Evolutionary conservation across 2,888 invertebrate genomes (phyloP), one percentile per base, ranked within the genome.

Genomic region (Saturnia pavonia): DNA sequence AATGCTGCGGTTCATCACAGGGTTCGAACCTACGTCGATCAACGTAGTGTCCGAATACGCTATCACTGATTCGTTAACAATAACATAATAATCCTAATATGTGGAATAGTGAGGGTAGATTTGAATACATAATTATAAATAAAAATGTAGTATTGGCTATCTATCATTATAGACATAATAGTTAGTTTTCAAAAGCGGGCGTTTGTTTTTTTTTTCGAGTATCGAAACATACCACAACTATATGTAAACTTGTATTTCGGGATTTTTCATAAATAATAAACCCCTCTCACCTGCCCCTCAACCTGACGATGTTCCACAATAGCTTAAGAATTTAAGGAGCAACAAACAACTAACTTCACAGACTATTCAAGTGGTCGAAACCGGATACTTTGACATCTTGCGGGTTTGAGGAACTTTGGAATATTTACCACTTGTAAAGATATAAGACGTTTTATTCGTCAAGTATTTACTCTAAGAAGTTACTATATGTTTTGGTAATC

Each of bases 281-380:
- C 25, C 25, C 14, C 57, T 27, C 14, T 60, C 57, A 27, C 19
- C 25, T 60, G 57, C 57, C 57, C 14, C 57, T 60, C 57, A 27
- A 60, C 57, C 57, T 60, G 4, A 60, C 54, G n/a, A 54, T 54
- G 22, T 54, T 9, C 22, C 22, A 22, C 65, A 65, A 65, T 40
- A 65, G n/a, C 11, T 65, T 6, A 19, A 40, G 65, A 65, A 65
- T 65, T 16, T 65, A 27, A 14, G 25, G 63, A 25, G 1, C 34
- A 22, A 63, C 34, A 34, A 65, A 65, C 65, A 65, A 65, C 63
- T 34, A 63, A 63, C 65, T 65, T 8, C n/a, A 7, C 40, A 40
- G 19, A 40, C 65, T 40, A n/a, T 65, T 40, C 19, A 16, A 65
- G 65, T 65, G 65, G 65, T 65, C 40, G 40, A 34, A 34, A n/a